phyloP scores from a whole-genome alignment of 2,888 invertebrate species.

The Tubiluchus corallicola region DNA sequence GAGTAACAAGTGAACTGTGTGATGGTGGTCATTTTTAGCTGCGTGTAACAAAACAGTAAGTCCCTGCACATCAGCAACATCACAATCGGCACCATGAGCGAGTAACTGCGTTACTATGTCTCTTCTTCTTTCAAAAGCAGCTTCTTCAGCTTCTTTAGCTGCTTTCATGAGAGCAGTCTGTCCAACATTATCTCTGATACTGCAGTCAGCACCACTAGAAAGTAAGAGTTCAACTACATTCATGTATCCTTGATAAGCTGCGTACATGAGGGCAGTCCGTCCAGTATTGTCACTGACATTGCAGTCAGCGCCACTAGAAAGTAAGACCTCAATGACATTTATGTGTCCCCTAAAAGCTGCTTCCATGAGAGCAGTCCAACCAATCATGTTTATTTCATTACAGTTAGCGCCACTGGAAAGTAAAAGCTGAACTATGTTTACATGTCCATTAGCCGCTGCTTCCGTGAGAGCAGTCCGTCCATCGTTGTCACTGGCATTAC shows the following conservation, averaged over 20 bases:
- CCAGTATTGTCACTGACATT: neutral
- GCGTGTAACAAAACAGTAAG: neutral
- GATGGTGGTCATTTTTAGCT: too few relatives aligned
- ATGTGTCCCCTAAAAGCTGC: neutral
- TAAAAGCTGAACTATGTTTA: too few relatives aligned
- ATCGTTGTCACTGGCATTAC: too few relatives aligned
- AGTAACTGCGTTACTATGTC: neutral
- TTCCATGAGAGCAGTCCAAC: neutral
- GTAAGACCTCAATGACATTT: neutral
- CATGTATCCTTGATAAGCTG: neutral
- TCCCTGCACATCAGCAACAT: neutral
- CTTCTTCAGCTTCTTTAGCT: too few relatives aligned
- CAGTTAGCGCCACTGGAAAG: neutral
- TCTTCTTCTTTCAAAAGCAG: too few relatives aligned
- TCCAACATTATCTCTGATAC: too few relatives aligned
- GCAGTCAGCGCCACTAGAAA: neutral
- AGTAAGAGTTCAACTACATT: too few relatives aligned
- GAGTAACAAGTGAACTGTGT: too few relatives aligned
- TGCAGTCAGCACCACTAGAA: too few relatives aligned
- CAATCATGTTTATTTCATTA: neutral
- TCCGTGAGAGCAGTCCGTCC: too few relatives aligned
- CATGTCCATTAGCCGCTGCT: too few relatives aligned
- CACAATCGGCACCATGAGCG: neutral
- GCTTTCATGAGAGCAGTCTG: too few relatives aligned
- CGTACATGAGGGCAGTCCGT: neutral